Base-by-base conservation (phyloP, 2,797 vertebrate species). In the Oryzias dopingdopingensis region DNA sequence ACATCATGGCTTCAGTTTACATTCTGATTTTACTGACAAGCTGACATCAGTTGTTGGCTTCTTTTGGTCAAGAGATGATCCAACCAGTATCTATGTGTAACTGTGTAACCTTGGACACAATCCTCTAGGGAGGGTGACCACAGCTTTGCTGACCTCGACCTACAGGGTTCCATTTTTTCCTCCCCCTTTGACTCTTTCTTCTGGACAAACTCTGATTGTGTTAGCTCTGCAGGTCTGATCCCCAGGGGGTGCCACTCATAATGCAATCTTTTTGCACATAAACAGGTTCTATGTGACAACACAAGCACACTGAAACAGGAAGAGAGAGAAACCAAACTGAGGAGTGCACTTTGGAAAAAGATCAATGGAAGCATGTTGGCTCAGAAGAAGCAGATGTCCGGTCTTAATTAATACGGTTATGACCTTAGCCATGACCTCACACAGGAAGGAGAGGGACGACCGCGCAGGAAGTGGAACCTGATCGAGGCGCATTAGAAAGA, bases 371-470 rank as follows among this genome's bases (percentile, higher is more conserved):
- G 77, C 63, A 84, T 41, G 72, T 80, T 65, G 73, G 79, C 70
- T 80, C 79, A 86, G 87, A 88, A 90, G 87, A 90, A 91, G 86
- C 91, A 94, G 92, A 92, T 92, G 92, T 82, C 77, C 67, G 54
- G 80, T 56, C 80, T 81, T 81, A 88, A 84, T 87, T 91, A 91
- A 92, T 82, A 76, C 68, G 88, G 89, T 90, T 79, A 67, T 71
- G 81, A 86, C 86, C 76, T 80, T 84, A 62, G 23, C 65, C 80
- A 84, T 83, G 59, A 79, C 86, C 88, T 91, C 90, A 88, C 86
- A 58, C 62, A 84, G 86, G 90, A 86, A 91, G 87, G 62, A 66
- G 48, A 5, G 37, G 84, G 89, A 79, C 72, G 59, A 77, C 55
- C 49, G 10, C 66, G 70, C 77, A 84, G 86, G 84, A 88, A 86